phyloP scores from a whole-genome alignment of 2,888 invertebrate species.

The Pimpla rufipes region DNA sequence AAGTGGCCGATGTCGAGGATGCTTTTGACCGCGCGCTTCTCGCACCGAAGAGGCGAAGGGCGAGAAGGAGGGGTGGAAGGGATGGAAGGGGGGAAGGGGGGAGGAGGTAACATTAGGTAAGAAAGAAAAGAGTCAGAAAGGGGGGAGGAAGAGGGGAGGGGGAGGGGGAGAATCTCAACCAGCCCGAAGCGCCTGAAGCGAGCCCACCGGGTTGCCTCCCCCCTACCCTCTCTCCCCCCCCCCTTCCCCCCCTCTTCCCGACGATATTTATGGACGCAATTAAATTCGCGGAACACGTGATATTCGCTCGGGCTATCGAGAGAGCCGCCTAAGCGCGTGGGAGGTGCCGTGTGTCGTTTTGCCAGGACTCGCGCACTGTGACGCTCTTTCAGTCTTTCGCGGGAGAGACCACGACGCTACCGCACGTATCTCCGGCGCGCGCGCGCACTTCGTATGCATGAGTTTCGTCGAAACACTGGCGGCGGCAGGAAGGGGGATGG shows the following conservation, averaged over 20 bases:
- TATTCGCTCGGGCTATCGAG: conserved; percentile 71
- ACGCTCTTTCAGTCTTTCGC: conserved; percentile 28
- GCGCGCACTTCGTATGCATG: conserved; percentile 37
- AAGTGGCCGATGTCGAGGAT: conserved; percentile 50
- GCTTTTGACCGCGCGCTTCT: conserved; percentile 18
- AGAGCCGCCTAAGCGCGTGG: conserved; percentile 71
- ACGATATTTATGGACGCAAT: conserved; percentile 82
- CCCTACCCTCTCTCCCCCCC: not conserved
- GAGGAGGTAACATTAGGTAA: conserved; percentile 49
- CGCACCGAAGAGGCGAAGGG: no score
- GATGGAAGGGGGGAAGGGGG: conserved; percentile 11
- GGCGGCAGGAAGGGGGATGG: not conserved
- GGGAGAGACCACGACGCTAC: not conserved
- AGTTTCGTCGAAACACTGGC: conserved; percentile 40
- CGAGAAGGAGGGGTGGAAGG: no score
- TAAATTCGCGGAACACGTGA: conserved; percentile 79
- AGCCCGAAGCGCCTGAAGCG: conserved; percentile 37
- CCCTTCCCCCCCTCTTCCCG: conserved; percentile 17
- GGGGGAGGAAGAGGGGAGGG: conserved; percentile 1
- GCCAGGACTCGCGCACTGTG: no score
- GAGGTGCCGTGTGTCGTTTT: conserved; percentile 61
- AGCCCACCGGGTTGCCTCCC: conserved; percentile 36
- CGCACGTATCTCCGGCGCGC: not conserved
- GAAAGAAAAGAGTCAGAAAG: conserved; percentile 21
- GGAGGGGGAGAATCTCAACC: conserved; percentile 9